phyloP scores from a whole-genome alignment of 2,888 invertebrate genomes.

The Luperina nickerlii region DNA sequence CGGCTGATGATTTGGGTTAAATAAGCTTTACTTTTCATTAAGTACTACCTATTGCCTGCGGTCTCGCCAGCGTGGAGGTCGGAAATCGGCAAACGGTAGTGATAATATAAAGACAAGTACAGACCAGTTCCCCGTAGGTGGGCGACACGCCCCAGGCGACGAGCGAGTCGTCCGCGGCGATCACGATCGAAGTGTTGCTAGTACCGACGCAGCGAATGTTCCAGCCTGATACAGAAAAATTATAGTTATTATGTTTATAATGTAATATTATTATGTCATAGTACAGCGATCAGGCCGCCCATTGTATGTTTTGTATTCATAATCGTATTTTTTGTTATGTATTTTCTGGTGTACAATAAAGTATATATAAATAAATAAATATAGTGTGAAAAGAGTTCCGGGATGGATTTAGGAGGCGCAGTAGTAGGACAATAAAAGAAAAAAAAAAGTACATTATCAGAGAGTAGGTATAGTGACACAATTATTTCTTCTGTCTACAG shows the following conservation, averaged over 20 bases:
- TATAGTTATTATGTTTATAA: neutral
- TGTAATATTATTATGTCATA: neutral
- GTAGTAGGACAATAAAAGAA: no score
- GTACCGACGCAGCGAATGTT: slow-evolving; percentile 96
- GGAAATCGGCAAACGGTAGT: neutral
- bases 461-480: neutral
- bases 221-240: slow-evolving; percentile 92
- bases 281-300: neutral
- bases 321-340: no score
- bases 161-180: slow-evolving; percentile 97
- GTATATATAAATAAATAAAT: no score
- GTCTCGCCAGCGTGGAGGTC: neutral
- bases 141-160: slow-evolving; percentile 98
- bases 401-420: no score
- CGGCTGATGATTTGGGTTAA: neutral
- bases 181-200: slow-evolving; percentile 95
- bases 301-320: no score
- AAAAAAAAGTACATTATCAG: neutral
- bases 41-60: neutral
- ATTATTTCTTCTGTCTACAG: neutral
- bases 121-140: slow-evolving; percentile 97
- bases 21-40: neutral
- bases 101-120: slow-evolving; percentile 50
- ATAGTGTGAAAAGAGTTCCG: no score
- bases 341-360: no score